Evolutionary conservation across 1,140 invertebrate species (phyloP), one percentile per base, ranked within the genome.

Genomic region (Hylaeus anthracinus): DNA sequence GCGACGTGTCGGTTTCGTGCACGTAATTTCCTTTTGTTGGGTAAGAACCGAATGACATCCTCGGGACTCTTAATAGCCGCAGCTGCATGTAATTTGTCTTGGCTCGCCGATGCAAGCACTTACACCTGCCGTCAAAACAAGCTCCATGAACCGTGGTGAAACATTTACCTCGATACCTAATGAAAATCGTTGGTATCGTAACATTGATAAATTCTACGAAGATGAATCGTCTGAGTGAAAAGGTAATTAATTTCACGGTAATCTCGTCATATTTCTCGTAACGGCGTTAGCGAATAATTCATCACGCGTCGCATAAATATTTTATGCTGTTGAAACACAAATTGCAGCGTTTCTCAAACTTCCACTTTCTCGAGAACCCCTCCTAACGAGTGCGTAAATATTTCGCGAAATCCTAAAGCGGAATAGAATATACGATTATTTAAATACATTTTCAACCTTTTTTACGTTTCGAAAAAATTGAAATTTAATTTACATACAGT

Each of bases 31-130:
- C n/a, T 8, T 26, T 60, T 9, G 9, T 63, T 63, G 43, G 48
- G 48, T 39, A 73, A 48, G 45, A 41, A 39, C 6, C 6, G 8
- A 15, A 9, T 63, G 15, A 53, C 37, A 43, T 53, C 45, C 4
- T 51, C 55, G 14, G 58, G 39, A 1, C 14, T 39, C 14, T 73
- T 26, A 45, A 63, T 64, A 64, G 48, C 45, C 72, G 58, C 67
- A 51, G 43, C 58, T 73, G 71, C 14, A 5, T n/a, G 8, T 73
- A 63, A 63, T 73, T 73, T 73, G 58, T 63, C 71, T 72, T 72
- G 6, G 39, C n/a, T 72, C 26, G 15, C 53, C 41, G 60, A 58
- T 63, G 10, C 45, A 63, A 15, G 26, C 26, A 61, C 43, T 63
- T 53, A 53, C 72, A 63, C 45, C 58, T 73, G 72, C 26, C 72